These are phyloP conservation scores for Chloroclysta siterata DNA, from an alignment of 2,888 invertebrate species.

Conservation along the genomic window DNA sequence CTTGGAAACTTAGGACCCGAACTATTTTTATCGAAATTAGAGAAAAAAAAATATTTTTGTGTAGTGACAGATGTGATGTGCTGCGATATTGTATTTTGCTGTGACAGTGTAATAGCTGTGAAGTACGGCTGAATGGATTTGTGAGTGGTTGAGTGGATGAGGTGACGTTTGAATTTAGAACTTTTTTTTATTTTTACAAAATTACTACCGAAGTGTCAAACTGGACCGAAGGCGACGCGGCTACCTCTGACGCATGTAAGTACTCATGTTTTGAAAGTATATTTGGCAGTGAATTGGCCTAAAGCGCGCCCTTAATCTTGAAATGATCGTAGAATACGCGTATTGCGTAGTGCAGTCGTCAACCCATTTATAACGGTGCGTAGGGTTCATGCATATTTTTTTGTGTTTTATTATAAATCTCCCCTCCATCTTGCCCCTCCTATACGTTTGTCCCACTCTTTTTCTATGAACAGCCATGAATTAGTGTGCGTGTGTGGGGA, in stretches of 20 bases:
- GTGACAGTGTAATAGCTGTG: constrained; percentile 72
- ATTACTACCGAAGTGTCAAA: constrained; percentile 84
- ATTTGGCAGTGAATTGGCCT: constrained; percentile 34
- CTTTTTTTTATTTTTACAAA: constrained; percentile 74
- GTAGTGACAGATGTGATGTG: constrained; percentile 76
- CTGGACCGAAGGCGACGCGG: constrained; percentile 82
- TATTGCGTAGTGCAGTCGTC: constrained; percentile 43
- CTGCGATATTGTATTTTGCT: constrained; percentile 57
- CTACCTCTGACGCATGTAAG: constrained; percentile 84
- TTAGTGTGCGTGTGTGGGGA: constrained; percentile 64
- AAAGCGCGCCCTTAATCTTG: constrained; percentile 69
- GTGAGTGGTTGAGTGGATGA: constrained; percentile 65
- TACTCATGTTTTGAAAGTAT: constrained; percentile 46
- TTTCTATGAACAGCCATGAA: constrained; percentile 69
- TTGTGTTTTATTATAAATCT: constrained; percentile 73
- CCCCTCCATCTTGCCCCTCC: constrained; percentile 73
- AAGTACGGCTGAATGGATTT: constrained; percentile 70
- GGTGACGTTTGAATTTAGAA: constrained; percentile 72
- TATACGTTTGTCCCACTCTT: constrained; percentile 80
- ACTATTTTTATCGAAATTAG: constrained; percentile 72
- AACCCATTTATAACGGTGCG: constrained; percentile 56
- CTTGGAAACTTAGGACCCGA: constrained; percentile 82
- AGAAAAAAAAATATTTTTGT: constrained; percentile 70
- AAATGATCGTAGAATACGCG: constrained; percentile 63
- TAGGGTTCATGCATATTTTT: constrained; percentile 81